These are phyloP conservation scores for Penaeus japonicus DNA, from an alignment of 1,140 invertebrate genomes.

Conservation along the genomic window DNA sequence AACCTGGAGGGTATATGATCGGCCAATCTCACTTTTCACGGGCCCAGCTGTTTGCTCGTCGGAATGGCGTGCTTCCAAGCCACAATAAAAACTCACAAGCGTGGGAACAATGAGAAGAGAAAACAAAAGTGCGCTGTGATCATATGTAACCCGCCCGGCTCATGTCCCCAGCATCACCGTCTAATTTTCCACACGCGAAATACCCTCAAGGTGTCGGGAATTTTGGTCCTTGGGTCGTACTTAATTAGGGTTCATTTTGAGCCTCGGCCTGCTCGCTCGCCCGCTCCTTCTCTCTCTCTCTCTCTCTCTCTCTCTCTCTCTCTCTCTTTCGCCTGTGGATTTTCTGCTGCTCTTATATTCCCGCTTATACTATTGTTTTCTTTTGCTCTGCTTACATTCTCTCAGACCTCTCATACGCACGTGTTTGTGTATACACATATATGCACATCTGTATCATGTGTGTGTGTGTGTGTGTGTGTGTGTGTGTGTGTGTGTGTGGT, in stretches of 20 bases:
- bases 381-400: not conserved
- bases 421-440: not conserved
- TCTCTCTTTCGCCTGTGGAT: not conserved
- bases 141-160: conserved; percentile 46
- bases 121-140: conserved; percentile 51
- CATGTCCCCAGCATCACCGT: conserved; percentile 47
- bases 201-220: conserved; percentile 51
- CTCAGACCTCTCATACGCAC: not conserved
- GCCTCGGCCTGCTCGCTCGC: not conserved
- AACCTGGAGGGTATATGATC: conserved; percentile 43
- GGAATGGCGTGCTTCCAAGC: conserved; percentile 41
- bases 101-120: conserved; percentile 37
- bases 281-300: not conserved
- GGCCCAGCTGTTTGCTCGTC: conserved; percentile 45
- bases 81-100: conserved; percentile 42
- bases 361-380: conserved; percentile 32
- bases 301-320: not conserved
- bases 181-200: conserved; percentile 54
- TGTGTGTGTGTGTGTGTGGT: too few species aligned
- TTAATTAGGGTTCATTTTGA: conserved; percentile 53
- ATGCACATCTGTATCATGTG: not conserved
- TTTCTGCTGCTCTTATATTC: conserved; percentile 29
- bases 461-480: not conserved
- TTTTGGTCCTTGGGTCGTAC: conserved; percentile 55
- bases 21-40: conserved; percentile 45